Percentiles rank a stretch among this genome's conserved stretches.
phyloP scores from a whole-genome alignment of 2,888 invertebrate genomes.

The Argyresthia albistria region DNA sequence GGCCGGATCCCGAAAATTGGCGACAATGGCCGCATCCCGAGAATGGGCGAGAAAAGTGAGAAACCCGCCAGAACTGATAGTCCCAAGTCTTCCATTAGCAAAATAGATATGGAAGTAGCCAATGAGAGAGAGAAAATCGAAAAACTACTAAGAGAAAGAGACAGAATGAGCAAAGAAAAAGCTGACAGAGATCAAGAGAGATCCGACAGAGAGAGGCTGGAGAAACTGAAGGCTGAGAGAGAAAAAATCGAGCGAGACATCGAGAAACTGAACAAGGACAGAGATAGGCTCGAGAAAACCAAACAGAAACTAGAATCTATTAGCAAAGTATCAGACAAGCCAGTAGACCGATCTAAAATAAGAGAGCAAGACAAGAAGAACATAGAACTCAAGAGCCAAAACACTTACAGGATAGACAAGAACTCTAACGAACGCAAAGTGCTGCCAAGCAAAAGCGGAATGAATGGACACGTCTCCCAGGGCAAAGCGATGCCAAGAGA shows the following conservation, averaged over 20 bases:
- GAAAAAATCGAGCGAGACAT: slow-evolving; percentile 57
- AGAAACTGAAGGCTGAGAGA: slow-evolving; percentile 51
- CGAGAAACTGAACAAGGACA: slow-evolving; percentile 45
- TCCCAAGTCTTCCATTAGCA: slow-evolving; percentile 7
- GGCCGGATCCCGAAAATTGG: slow-evolving; percentile 1
- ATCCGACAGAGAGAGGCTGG: slow-evolving; percentile 45
- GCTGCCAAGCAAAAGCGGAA: slow-evolving; percentile 28
- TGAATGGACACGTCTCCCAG: slow-evolving; percentile 40
- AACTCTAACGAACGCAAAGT: slow-evolving; percentile 45
- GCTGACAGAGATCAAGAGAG: slow-evolving; percentile 26
- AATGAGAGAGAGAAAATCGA: slow-evolving; percentile 27
- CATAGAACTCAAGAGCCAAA: slow-evolving; percentile 61
- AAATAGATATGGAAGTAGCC: slow-evolving; percentile 23
- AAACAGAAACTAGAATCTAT: slow-evolving; percentile 44
- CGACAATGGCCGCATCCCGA: slow-evolving; percentile 1
- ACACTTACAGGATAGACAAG: slow-evolving; percentile 65
- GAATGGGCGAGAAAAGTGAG: slow-evolving; percentile 28
- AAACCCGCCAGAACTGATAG: slow-evolving; percentile 16
- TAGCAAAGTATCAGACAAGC: slow-evolving; percentile 26
- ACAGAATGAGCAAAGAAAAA: slow-evolving; percentile 35
- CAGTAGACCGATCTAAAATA: slow-evolving; percentile 32
- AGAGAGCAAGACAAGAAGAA: slow-evolving; percentile 39
- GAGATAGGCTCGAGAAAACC: slow-evolving; percentile 50
- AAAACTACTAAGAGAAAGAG: slow-evolving; percentile 25
- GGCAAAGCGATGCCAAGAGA: slow-evolving; percentile 42